Evolutionary conservation across 2,113 vertebrate genomes (phyloP), one percentile per base, ranked within the genome.

Genomic region (Meleagris gallopavo): DNA sequence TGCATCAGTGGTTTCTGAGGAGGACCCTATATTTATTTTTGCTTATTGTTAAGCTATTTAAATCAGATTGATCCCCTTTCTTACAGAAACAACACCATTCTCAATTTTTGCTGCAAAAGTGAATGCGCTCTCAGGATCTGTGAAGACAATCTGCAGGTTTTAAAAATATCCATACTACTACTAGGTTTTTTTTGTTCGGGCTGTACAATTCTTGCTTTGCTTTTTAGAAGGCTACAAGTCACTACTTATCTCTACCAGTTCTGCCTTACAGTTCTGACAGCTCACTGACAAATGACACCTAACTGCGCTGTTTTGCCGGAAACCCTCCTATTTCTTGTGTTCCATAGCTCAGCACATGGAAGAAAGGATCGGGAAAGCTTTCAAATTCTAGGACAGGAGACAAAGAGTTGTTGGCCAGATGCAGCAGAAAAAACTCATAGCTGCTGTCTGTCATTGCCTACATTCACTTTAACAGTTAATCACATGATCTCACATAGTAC

Each of bases 1-100:
- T 5, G 46, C 24, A 1, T 50, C 9, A 6, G 55, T 27, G 14
- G 19, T 9, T 91, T 52, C 64, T 78, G 30, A 2, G 64, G 50
- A 86, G 50, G 17, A 3, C 21, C 4, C 11, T 11, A 67, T 17
- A 21, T 78, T 64, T 50, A 30, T 85, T 83, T 83, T 55, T 34
- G 43, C 61, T 70, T 57, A 6, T 40, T 65, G 22, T 27, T 48
- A 90, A 94, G 85, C 18, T 4, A 0, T 52, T 89, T 61, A 48
- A 40, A 66, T 36, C 30, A 32, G 64, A 45, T 87, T 89, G 71
- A 89, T 64, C 52, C 48, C 19, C 18, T 85, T 88, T 81, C 55
- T 78, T 52, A n/a, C 55, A 81, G 46, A 78, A 88, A 73, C 11
- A 46, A 67, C 13, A 3, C 11, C 50, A 2, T 18, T 32, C 22